Evolutionary conservation across 2,888 invertebrate species (phyloP).

Genomic region (Sialis lutaria): DNA sequence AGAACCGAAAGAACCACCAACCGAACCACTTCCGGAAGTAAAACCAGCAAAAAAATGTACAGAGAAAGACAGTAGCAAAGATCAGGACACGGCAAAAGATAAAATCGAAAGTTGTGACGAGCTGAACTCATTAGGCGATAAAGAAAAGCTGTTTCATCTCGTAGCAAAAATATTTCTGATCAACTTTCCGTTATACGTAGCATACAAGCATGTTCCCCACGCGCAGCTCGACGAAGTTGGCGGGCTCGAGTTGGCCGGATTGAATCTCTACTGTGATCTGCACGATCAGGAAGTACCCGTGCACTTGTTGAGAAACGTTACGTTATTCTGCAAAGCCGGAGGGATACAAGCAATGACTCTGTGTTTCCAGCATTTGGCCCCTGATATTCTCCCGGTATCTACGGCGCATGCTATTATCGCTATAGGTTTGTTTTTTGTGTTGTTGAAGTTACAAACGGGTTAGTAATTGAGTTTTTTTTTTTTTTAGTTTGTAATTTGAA

Average conservation of each 20-base stretch:
- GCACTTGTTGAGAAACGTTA: conserved; percentile 79
- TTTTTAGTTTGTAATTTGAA: conserved; percentile 69
- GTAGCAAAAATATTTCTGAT: conserved; percentile 77
- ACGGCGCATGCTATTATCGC: conserved; percentile 86
- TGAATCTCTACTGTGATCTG: conserved; percentile 74
- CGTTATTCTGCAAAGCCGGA: conserved; percentile 79
- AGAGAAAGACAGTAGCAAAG: conserved; percentile 15
- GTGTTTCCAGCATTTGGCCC: conserved; percentile 63
- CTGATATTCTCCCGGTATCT: conserved; percentile 61
- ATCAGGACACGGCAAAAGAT: conserved; percentile 20
- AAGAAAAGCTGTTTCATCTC: conserved; percentile 74
- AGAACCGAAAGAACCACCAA: conserved; percentile 18
- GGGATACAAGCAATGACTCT: conserved; percentile 75
- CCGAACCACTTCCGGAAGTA: conserved; percentile 17
- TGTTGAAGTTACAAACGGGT: not conserved
- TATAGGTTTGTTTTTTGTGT: conserved; percentile 28
- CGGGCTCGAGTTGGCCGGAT: conserved; percentile 63
- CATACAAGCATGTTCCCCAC: conserved; percentile 70
- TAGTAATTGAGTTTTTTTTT: not conserved
- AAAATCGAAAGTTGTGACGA: conserved; percentile 21
- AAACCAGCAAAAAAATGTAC: conserved; percentile 12
- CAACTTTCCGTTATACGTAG: conserved; percentile 77
- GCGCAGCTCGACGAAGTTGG: conserved; percentile 67
- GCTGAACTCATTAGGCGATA: conserved; percentile 53
- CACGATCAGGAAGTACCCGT: conserved; percentile 89